Percentiles rank a stretch among this genome's conserved stretches.
Conservation (phyloP, 2,113 vertebrate genomes). For the Neodon shergylaensis region DNA sequence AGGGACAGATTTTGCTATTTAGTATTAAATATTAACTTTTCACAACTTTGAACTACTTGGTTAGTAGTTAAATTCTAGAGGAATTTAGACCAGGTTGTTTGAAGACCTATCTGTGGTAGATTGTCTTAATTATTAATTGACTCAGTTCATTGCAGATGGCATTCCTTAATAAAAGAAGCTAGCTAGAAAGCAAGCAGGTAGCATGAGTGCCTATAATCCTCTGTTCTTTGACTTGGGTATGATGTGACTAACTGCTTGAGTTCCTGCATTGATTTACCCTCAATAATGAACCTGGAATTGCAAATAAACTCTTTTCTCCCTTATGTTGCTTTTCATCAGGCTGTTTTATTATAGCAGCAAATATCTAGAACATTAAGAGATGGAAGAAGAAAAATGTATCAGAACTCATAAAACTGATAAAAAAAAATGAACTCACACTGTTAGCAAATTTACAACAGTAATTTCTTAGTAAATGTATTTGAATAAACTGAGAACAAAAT, state of each 20-base stretch:
- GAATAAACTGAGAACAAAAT: not conserved
- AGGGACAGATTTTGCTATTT: not conserved
- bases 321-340: not conserved
- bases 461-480: not conserved
- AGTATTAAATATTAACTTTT: not conserved
- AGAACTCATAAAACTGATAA: not conserved
- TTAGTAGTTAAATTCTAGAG: not conserved
- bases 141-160: not conserved
- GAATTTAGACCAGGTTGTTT: not conserved
- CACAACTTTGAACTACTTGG: not conserved
- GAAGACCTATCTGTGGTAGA: not conserved
- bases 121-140: not conserved
- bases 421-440: not conserved
- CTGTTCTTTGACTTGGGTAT: not conserved
- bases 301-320: not conserved
- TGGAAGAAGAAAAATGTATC: not conserved
- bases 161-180: not conserved
- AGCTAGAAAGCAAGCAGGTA: not conserved
- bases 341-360: not conserved
- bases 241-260: not conserved
- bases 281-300: not conserved
- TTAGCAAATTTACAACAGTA: not conserved
- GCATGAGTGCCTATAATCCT: not conserved
- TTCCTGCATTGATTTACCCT: not conserved
- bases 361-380: not conserved